Evolutionary conservation across 2,113 vertebrate genomes (phyloP).

Genomic region (Conger conger): DNA sequence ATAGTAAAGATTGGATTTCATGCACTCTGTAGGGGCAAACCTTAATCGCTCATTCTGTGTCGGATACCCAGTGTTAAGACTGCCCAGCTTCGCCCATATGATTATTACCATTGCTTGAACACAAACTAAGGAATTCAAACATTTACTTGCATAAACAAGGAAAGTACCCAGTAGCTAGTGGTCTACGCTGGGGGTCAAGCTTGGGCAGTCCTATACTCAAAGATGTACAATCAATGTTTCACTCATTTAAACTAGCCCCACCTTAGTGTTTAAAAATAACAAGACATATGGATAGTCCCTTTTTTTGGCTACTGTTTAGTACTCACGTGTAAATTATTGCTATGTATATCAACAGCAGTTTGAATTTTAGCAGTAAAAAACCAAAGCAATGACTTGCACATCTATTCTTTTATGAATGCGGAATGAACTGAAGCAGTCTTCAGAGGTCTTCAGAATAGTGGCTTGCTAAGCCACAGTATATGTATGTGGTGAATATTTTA

Average conservation of each 20-base stretch:
- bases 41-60: conserved; percentile 16
- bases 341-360: too few species aligned
- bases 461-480: neutral
- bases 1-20: neutral
- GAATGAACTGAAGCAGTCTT: neutral
- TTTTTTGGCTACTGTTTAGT: too few species aligned
- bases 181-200: too few species aligned
- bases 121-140: neutral
- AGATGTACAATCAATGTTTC: too few species aligned
- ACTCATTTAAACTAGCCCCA: too few species aligned
- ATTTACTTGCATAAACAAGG: too few species aligned
- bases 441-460: neutral
- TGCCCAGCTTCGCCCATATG: neutral
- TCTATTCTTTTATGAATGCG: neutral
- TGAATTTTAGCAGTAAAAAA: neutral
- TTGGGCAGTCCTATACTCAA: too few species aligned
- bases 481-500: neutral
- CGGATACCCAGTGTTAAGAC: conserved; percentile 26
- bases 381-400: neutral
- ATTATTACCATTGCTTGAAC: neutral
- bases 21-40: conserved; percentile 14
- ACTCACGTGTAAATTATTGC: too few species aligned
- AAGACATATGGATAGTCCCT: too few species aligned
- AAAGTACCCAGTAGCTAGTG: too few species aligned
- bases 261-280: too few species aligned